Percentiles rank a stretch among this genome's conserved stretches.
Evolutionary conservation across 2,888 invertebrate genomes (phyloP).

Genomic region (Zhuqinia jingwanae): DNA sequence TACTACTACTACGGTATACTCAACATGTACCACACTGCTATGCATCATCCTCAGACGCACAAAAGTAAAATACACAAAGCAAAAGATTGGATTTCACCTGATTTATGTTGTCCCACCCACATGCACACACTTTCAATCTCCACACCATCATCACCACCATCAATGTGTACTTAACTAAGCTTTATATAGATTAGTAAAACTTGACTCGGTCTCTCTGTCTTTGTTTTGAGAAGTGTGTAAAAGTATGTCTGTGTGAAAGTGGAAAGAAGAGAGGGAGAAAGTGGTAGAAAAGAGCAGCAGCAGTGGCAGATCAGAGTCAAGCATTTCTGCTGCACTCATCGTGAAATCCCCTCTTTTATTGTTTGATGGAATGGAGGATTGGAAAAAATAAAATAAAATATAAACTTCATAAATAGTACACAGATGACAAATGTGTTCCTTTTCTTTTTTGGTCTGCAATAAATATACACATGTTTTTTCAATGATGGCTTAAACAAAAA

Average conservation of each 20-base stretch:
- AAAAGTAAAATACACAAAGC: not conserved
- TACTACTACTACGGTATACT: not conserved
- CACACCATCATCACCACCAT: not conserved
- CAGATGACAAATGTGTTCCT: too few species aligned
- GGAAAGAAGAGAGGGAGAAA: too few species aligned
- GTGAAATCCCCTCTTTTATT: not conserved
- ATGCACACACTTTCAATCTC: not conserved
- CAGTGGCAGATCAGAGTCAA: not conserved
- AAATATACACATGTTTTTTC: not conserved
- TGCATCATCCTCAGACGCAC: too few species aligned
- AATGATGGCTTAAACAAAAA: too few species aligned
- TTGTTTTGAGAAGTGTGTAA: not conserved
- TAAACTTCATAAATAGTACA: too few species aligned
- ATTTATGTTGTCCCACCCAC: not conserved
- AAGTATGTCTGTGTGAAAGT: not conserved
- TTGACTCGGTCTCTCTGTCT: slow-evolving; percentile 9
- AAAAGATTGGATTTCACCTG: slow-evolving; percentile 42
- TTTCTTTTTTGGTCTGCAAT: too few species aligned
- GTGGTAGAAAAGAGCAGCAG: not conserved
- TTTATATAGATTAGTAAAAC: slow-evolving; percentile 50
- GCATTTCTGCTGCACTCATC: not conserved
- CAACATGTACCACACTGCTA: too few species aligned
- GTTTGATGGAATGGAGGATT: not conserved
- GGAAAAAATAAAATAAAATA: too few species aligned
- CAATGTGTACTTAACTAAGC: slow-evolving; percentile 21